Base-by-base conservation (phyloP, 2,888 invertebrate genomes). In the Agrotis puta region DNA sequence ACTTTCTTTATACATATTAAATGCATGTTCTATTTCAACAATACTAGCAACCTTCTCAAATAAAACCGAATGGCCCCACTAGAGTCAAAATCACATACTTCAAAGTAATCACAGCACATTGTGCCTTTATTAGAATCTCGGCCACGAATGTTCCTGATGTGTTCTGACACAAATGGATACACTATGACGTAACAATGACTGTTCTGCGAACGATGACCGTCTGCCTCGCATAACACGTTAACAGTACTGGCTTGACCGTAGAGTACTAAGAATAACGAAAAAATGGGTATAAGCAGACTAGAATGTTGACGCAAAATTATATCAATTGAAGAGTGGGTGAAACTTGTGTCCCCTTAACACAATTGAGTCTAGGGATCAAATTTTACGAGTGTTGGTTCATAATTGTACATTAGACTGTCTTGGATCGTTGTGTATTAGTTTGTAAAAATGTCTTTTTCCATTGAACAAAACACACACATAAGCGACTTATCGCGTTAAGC, bases 101-200 rank as follows among this genome's bases (percentile, higher is more conserved):
- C 50, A 63, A 54, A 64, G 48, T 78, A 78, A 78, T 78, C 61
- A 63, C 64, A 27, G 39, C 39, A 7, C 6, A 39, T 64, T 45
- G 58, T 11, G 54, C 58, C 64, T 53, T 77, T 68, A 77, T 67
- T 57, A 79, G 54, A 77, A 79, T 71, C 81, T 82, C 51, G 62
- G 39, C 61, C 58, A 53, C 65, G 74, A 58, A 71, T 82, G 82
- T 84, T 73, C 66, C 56, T 82, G 78, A 84, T 84, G 75, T 73
- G 57, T 62, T 50, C 79, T 79, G 82, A 70, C 65, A 58, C 56
- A 70, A 82, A 81, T 70, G 72, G 74, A 67, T 50, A 56, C 69
- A 62, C 51, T 33, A n/a, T 64, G 64, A 61, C 53, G 53, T 53
- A 59, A 68, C 27, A 62, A 70, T 66, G 70, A 56, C 50, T 48